Conservation (phyloP, 1,140 invertebrate genomes). For the Anastrepha obliqua region DNA sequence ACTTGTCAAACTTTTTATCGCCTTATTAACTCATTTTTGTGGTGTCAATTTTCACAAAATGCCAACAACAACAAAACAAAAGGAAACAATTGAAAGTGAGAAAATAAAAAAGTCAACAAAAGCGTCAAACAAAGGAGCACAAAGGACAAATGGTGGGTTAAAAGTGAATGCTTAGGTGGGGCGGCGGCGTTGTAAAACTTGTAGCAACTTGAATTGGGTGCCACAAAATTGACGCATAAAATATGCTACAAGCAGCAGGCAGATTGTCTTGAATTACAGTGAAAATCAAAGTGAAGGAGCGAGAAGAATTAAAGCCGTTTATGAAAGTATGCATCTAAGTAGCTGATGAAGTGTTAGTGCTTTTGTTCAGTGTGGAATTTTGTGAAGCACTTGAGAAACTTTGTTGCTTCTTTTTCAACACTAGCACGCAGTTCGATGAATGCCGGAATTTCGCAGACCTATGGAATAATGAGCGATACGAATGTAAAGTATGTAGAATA, state of each 20-base stretch:
- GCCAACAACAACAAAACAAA: constrained; percentile 20
- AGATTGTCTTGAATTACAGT: constrained; percentile 42
- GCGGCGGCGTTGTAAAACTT: neutral
- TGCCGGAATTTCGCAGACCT: neutral
- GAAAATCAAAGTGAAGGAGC: neutral
- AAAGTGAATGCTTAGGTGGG: neutral
- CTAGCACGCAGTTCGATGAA: constrained; percentile 14
- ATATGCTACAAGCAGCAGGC: constrained; percentile 45
- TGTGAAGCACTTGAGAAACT: neutral
- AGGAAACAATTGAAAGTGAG: constrained; percentile 43
- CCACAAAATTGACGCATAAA: constrained; percentile 44
- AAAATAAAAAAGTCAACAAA: constrained; percentile 19
- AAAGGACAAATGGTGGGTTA: constrained; percentile 35
- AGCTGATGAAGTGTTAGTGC: constrained; percentile 13
- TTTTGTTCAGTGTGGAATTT: neutral
- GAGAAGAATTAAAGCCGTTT: neutral
- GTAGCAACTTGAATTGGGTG: constrained; percentile 5
- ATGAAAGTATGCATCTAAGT: constrained; percentile 28
- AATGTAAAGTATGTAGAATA: neutral
- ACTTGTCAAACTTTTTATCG: constrained; percentile 53
- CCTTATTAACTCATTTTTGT: constrained; percentile 53
- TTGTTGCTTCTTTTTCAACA: neutral
- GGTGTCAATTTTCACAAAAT: constrained; percentile 51
- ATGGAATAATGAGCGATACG: neutral
- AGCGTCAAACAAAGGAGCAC: constrained; percentile 12